Percentiles rank a stretch among this genome's conserved stretches.
Conservation (phyloP, 2,113 vertebrate species). For the Hydrochoerus hydrochaeris region DNA sequence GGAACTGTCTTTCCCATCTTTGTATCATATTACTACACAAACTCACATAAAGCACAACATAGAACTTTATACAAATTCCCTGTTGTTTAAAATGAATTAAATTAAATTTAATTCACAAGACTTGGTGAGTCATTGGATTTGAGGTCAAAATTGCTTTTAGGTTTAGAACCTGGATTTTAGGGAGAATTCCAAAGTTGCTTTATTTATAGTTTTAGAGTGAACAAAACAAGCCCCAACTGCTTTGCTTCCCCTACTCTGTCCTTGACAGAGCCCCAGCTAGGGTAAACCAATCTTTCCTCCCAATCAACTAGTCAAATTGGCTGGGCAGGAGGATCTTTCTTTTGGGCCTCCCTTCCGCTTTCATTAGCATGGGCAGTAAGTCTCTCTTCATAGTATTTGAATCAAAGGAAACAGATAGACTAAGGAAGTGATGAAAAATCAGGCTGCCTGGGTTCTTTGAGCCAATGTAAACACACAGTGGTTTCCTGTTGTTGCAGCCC, state of each 20-base stretch:
- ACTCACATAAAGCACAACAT: neutral
- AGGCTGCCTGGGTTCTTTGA: conserved; percentile 82
- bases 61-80: neutral
- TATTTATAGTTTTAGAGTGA: neutral
- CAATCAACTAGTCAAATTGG: conserved; percentile 40
- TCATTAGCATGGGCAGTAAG: conserved; percentile 70
- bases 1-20: conserved; percentile 46
- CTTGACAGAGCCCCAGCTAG: conserved; percentile 53
- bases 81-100: neutral
- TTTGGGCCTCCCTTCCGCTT: conserved; percentile 76
- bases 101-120: conserved; percentile 48
- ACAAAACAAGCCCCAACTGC: conserved; percentile 30
- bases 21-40: neutral
- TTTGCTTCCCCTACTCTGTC: conserved; percentile 22
- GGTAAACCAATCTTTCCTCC: conserved; percentile 52
- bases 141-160: conserved; percentile 41
- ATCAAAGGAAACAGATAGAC: conserved; percentile 88
- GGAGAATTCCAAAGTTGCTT: conserved; percentile 61
- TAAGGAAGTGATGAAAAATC: conserved; percentile 87
- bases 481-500: conserved; percentile 92
- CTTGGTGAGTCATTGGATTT: neutral
- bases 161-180: conserved; percentile 38
- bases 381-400: conserved; percentile 85
- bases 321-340: conserved; percentile 64
- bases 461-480: conserved; percentile 89